phyloP scores from a whole-genome alignment of 1,140 invertebrate genomes.

The Diorhabda elongata region DNA sequence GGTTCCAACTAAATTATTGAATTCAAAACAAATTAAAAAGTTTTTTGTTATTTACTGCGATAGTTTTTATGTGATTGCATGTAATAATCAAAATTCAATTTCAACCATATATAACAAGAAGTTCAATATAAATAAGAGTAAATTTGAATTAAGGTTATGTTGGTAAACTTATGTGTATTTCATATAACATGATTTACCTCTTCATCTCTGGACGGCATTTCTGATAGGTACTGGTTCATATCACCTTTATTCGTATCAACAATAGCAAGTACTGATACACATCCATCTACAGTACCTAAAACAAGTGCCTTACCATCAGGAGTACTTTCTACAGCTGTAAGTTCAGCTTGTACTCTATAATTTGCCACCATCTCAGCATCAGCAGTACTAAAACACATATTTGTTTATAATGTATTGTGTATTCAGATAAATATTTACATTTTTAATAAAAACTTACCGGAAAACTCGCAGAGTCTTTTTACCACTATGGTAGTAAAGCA shows the following conservation, averaged over 20 bases:
- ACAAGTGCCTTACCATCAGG: slow-evolving; percentile 78
- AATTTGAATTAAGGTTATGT: too few species aligned
- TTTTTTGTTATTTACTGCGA: too few species aligned
- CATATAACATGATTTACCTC: slow-evolving; percentile 48
- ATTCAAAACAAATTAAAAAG: too few species aligned
- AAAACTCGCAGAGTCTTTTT: slow-evolving; percentile 89
- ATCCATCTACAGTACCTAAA: slow-evolving; percentile 89
- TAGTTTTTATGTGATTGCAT: too few species aligned
- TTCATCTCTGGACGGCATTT: slow-evolving; percentile 68
- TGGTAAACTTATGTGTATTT: too few species aligned
- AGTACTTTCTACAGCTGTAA: slow-evolving; percentile 80
- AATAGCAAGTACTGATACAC: slow-evolving; percentile 86
- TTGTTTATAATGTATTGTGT: not conserved
- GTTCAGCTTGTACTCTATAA: slow-evolving; percentile 86
- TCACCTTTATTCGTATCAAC: slow-evolving; percentile 70
- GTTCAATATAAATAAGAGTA: too few species aligned
- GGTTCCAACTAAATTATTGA: too few species aligned
- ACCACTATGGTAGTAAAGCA: slow-evolving; percentile 94
- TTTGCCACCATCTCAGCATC: slow-evolving; percentile 90
- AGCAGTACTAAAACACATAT: slow-evolving; percentile 56
- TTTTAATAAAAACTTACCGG: slow-evolving; percentile 52
- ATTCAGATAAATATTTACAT: not conserved
- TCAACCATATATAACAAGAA: too few species aligned
- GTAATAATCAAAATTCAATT: too few species aligned
- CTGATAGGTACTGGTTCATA: slow-evolving; percentile 62